phyloP scores from a whole-genome alignment of 2,888 invertebrate genomes.

The Digitonthophagus gazella region DNA sequence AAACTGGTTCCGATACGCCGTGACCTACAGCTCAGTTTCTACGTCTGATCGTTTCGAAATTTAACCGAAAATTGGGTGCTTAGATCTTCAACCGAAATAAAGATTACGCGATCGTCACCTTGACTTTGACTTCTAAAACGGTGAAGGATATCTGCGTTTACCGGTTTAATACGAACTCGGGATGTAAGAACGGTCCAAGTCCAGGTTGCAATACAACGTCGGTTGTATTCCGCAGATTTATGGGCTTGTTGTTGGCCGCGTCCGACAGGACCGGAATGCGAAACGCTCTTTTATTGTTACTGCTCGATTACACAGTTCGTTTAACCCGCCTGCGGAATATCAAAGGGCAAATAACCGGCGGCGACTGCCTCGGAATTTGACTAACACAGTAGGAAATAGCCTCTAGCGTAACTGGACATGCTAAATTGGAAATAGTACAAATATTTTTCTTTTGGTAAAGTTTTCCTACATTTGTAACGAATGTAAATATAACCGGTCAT shows the following conservation, averaged over 20 bases:
- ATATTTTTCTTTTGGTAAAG: background rate
- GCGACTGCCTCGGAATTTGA: background rate
- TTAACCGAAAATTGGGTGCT: background rate
- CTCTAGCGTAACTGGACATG: background rate
- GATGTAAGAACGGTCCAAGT: too few species aligned
- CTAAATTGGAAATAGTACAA: background rate
- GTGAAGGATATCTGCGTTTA: background rate
- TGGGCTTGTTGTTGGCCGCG: conserved; percentile 9
- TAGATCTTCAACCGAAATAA: background rate
- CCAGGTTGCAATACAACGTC: background rate
- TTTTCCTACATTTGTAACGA: background rate
- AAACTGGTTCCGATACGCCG: background rate
- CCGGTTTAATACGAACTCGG: background rate
- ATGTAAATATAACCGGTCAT: too few species aligned
- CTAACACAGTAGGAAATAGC: background rate
- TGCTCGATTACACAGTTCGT: background rate
- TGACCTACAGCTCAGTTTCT: background rate
- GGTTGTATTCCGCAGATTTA: background rate
- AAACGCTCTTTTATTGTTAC: conserved; percentile 8
- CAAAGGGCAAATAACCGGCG: background rate
- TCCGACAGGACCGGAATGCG: conserved; percentile 10
- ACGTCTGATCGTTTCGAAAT: background rate
- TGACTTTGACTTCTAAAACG: background rate
- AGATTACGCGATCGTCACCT: background rate
- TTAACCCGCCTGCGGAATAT: background rate